Evolutionary conservation across 2,888 invertebrate species (phyloP).

Genomic region (Sipha maydis): DNA sequence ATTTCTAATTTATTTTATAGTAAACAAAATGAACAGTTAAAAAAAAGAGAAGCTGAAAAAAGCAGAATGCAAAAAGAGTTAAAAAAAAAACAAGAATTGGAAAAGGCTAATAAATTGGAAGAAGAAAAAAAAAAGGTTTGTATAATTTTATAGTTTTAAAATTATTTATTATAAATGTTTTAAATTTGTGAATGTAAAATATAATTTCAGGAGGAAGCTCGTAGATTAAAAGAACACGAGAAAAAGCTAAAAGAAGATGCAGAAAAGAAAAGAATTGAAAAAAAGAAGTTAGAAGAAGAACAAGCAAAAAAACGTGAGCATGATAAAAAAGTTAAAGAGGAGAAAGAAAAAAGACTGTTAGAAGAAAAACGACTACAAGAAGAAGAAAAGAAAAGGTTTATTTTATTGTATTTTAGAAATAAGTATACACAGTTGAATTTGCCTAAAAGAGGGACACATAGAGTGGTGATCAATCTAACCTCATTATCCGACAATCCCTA

Average conservation of each 20-base stretch:
- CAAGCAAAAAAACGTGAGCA: conserved; percentile 67
- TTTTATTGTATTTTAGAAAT: background rate
- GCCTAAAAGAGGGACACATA: too few species aligned
- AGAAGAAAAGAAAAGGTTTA: conserved; percentile 69
- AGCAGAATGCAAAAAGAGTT: conserved; percentile 63
- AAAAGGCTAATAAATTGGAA: conserved; percentile 62
- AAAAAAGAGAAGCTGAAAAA: conserved; percentile 55
- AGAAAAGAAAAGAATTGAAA: conserved; percentile 70
- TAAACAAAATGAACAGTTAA: conserved; percentile 64
- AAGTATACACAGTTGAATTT: too few species aligned
- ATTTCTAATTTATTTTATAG: conserved; percentile 62
- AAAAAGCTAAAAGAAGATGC: conserved; percentile 70
- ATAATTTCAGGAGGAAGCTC: conserved; percentile 63
- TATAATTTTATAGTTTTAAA: background rate
- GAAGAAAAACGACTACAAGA: conserved; percentile 70
- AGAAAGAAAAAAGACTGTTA: conserved; percentile 69
- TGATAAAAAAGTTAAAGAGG: conserved; percentile 67
- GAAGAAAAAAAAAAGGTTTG: conserved; percentile 59
- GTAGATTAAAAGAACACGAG: conserved; percentile 70
- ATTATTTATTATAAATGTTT: background rate
- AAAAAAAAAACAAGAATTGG: conserved; percentile 63
- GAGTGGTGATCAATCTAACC: too few species aligned
- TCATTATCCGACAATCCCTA: too few species aligned
- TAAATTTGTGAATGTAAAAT: background rate
- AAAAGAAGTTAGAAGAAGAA: conserved; percentile 70